Evolutionary conservation across 2,113 vertebrate species (phyloP).

Genomic region (zebrafish (Danio rerio)): DNA sequence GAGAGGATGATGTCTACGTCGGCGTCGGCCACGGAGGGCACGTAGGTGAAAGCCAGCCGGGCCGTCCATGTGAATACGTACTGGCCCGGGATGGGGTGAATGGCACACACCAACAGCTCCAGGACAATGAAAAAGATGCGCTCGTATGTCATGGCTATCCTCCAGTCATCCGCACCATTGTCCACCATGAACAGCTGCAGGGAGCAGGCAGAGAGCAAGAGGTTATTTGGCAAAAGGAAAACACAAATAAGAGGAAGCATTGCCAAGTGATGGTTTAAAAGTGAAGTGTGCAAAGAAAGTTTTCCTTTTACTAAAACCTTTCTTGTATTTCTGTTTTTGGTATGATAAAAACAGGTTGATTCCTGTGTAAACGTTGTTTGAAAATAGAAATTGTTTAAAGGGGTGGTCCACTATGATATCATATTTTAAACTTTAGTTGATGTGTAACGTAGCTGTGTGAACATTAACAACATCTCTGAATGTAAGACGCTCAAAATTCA

Average conservation of each 20-base stretch:
- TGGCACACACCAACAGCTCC: conserved; percentile 90
- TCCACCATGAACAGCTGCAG: conserved; percentile 95
- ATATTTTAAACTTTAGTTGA: too few relatives aligned
- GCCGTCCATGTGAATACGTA: conserved; percentile 91
- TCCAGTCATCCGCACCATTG: conserved; percentile 93
- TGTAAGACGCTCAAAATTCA: too few relatives aligned
- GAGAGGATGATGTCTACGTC: conserved; percentile 91
- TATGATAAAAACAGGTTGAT: neutral
- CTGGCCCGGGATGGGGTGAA: conserved; percentile 91
- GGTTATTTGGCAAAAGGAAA: neutral
- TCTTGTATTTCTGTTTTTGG: neutral
- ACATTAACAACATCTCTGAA: too few relatives aligned
- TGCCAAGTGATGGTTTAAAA: neutral
- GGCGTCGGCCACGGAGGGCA: conserved; percentile 81
- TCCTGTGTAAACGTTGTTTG: neutral
- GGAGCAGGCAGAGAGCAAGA: neutral
- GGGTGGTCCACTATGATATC: too few relatives aligned
- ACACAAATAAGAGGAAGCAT: neutral
- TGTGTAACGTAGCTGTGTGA: too few relatives aligned
- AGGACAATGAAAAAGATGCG: conserved; percentile 85
- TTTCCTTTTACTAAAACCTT: too few relatives aligned
- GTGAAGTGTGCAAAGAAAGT: neutral
- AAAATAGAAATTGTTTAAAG: neutral
- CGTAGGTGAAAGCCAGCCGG: conserved; percentile 85
- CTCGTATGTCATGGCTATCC: conserved; percentile 91